Conservation (phyloP, 2,888 invertebrate species). For the Augiades crinisus region DNA sequence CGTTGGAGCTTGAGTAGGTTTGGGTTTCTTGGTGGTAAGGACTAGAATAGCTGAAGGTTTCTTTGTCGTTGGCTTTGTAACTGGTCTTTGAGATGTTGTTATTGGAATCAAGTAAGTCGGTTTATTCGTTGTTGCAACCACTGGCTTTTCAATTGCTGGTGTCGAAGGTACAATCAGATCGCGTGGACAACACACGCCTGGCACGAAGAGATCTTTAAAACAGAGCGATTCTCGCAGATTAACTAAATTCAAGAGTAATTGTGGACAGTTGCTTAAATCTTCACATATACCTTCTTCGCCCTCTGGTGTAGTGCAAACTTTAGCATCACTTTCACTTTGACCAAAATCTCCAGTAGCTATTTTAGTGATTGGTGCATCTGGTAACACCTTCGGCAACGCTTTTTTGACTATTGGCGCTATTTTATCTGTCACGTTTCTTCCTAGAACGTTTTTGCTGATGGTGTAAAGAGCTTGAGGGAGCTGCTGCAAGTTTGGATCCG, state of each 20-base stretch:
- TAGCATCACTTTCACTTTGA: constrained; percentile 75
- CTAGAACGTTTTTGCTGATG: constrained; percentile 88
- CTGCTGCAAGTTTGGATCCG: constrained; percentile 63
- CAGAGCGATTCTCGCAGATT: constrained; percentile 93
- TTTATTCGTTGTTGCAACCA: constrained; percentile 58
- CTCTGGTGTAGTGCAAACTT: constrained; percentile 90
- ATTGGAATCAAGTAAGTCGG: constrained; percentile 70
- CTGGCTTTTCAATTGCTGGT: constrained; percentile 53
- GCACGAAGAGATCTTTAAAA: constrained; percentile 94
- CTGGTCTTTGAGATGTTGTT: constrained; percentile 54
- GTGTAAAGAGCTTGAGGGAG: constrained; percentile 89
- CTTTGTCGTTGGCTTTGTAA: constrained; percentile 44
- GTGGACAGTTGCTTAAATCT: constrained; percentile 94
- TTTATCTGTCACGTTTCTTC: constrained; percentile 89
- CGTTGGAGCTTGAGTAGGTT: constrained; percentile 47
- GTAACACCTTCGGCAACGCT: constrained; percentile 65
- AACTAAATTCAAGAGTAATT: constrained; percentile 89
- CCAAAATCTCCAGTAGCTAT: constrained; percentile 67
- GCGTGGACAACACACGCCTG: constrained; percentile 94
- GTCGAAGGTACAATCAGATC: constrained; percentile 60
- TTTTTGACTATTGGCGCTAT: constrained; percentile 86
- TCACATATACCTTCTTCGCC: constrained; percentile 91
- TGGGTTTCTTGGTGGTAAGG: constrained; percentile 56
- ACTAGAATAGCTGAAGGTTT: constrained; percentile 56
- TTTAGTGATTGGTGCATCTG: constrained; percentile 68